Evolutionary conservation across 2,797 vertebrate species (phyloP).

Genomic region (Novumbra hubbsi): DNA sequence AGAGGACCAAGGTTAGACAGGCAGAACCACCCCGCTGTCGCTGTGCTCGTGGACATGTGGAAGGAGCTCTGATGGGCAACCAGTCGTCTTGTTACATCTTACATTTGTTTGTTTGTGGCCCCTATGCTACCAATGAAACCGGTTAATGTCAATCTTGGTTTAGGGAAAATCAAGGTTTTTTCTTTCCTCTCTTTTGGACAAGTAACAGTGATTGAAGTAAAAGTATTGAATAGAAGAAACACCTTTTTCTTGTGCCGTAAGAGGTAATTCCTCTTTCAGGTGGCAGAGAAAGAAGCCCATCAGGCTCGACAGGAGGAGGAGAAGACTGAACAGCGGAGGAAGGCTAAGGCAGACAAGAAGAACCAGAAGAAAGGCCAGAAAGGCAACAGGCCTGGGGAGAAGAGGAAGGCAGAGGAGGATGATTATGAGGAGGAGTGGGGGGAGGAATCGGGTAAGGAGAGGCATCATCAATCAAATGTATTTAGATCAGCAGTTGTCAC

Average conservation of each 20-base stretch:
- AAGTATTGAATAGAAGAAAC: background rate
- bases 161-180: background rate
- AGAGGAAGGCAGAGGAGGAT: conserved; percentile 76
- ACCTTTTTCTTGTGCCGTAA: background rate
- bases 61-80: background rate
- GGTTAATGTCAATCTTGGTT: too few relatives aligned
- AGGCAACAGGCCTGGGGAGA: conserved; percentile 68
- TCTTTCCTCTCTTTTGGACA: background rate
- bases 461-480: background rate
- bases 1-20: conserved; percentile 83
- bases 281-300: conserved; percentile 87
- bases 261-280: conserved; percentile 65
- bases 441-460: conserved; percentile 59
- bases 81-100: too few relatives aligned
- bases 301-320: conserved; percentile 83
- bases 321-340: conserved; percentile 80
- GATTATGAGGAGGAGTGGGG: conserved; percentile 62
- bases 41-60: background rate
- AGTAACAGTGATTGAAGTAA: background rate
- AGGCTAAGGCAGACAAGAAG: conserved; percentile 83
- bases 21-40: background rate
- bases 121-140: too few relatives aligned
- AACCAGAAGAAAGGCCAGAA: conserved; percentile 82
- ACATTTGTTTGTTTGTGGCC: background rate
- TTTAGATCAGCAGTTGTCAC: too few relatives aligned